A percentile compares a stretch with the other conserved stretches of the same genome.
Conservation (phyloP, 2,113 vertebrate species). For the Clarias gariepinus region DNA sequence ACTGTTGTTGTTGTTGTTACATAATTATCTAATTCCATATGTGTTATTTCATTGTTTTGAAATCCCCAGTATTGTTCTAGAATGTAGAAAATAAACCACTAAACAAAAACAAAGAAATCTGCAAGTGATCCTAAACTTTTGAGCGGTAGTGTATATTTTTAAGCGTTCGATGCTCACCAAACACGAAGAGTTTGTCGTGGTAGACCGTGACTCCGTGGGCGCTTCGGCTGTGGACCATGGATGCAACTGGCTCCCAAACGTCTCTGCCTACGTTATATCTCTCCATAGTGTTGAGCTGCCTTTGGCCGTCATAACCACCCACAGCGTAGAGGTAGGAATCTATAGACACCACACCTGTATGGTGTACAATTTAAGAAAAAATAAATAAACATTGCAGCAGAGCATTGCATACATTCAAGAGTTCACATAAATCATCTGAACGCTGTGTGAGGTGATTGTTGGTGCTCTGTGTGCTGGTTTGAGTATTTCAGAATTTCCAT, state of each 20-base stretch:
- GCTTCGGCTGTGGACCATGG: constrained; percentile 75
- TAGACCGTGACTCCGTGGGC: constrained; percentile 73
- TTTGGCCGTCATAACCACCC: constrained; percentile 75
- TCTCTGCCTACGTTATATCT: constrained; percentile 71
- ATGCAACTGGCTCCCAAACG: constrained; percentile 71
- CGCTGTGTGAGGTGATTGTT: neutral
- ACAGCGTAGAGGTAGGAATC: constrained; percentile 73
- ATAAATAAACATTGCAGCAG: neutral
- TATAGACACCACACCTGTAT: constrained; percentile 71
- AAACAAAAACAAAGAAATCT: too few species aligned
- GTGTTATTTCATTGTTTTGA: too few species aligned
- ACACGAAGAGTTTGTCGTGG: constrained; percentile 70
- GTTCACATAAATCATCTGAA: neutral
- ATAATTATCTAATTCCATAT: too few species aligned
- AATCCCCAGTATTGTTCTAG: too few species aligned
- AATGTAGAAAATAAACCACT: too few species aligned
- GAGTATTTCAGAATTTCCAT: neutral
- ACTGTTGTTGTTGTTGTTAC: too few species aligned
- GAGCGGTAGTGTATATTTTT: neutral
- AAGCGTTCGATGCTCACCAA: constrained; percentile 66
- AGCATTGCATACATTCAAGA: neutral
- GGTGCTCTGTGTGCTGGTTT: neutral
- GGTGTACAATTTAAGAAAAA: neutral
- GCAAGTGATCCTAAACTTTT: too few species aligned
- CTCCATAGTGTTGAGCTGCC: constrained; percentile 72